Evolutionary conservation across 2,797 vertebrate species (phyloP), one percentile per base, ranked within the genome.

Genomic region (Gymnoscopelus microlampas): DNA sequence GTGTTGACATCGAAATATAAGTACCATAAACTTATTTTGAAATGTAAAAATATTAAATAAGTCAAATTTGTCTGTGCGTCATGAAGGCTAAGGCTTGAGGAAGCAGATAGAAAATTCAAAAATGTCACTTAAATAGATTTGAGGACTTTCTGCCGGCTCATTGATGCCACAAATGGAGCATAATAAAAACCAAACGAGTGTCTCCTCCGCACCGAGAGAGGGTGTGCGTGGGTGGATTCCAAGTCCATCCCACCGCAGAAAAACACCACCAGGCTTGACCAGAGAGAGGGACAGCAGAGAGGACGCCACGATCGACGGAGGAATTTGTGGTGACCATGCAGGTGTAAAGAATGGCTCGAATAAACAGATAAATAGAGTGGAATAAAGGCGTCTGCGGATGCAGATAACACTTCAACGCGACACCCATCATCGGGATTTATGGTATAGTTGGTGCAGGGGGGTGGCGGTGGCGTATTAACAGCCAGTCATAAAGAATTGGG

Each of bases 371-470:
- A 91, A 92, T 71, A 80, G 66, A 59, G 60, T 39, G 66, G 66
- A 80, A 73, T 71, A 59, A 39, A 66, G 68, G 72, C 58, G 77
- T 82, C 94, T 94, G 93, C 32, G 84, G 82, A 86, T 77, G 82
- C 82, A 89, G 94, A 94, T 94, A 94, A 93, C 82, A 3, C 63
- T 69, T 2, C 56, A 62, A 76, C 49, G 73, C 70, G 29, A 73
- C 73, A 66, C 24, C 84, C 75, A 73, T 85, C 76, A 63, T 49
- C 49, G 76, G 84, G 91, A 94, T 95, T 94, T 95, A 94, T 81
- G 53, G 81, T 80, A 69, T 76, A 44, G 75, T 60, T 68, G 59
- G 79, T 66, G n/a, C 71, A 73, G 75, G 76, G 47, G 63, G 75
- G 80, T 78, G 77, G 63, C 76, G 70, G 76, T 76, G 77, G 77